Base-by-base conservation (phyloP, 2,113 vertebrate genomes). In the Pleuronectes platessa region DNA sequence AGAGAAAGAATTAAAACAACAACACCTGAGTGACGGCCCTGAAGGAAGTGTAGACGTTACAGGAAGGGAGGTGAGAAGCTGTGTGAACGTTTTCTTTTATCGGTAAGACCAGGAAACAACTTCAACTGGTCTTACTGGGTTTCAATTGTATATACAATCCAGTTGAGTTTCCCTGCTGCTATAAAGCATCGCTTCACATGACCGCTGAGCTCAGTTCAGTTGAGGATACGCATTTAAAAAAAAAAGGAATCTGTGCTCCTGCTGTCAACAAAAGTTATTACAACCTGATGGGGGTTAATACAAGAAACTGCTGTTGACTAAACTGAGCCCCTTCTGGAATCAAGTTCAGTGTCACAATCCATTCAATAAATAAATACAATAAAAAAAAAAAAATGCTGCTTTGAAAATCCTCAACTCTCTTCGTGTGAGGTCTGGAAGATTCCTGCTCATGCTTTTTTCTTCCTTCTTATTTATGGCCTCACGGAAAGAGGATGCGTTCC, bases 341-440 rank as follows among this genome's bases (percentile, higher is more conserved):
- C 23, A 26, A 55, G 55, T 68, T 74, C 26, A 65, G 47, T 15
- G 70, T 76, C 10, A 55, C 47, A 58, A 62, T 37, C 4, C 15
- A 9, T 45, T 60, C 10, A 62, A 45, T 49, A 31, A 47, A 2
- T 18, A 71, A 69, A 47, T 56, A 27, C 26, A 27, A 27, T 27
- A 27, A 27, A 27, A 27, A 27, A 27, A 27, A 53, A 11, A 15
- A 51, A 42, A 54, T 5, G 58, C 47, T 15, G 10, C 60, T 7
- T 18, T 68, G 23, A 24, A 61, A 71, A 66, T 51, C 20, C 20
- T 15, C 6, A 26, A 56, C 35, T 23, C 14, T n/a, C 40, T 20
- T 42, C 47, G 24, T 68, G 77, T 85, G 88, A 42, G 69, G 80
- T 79, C 74, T 35, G 5, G 9, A 20, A 61, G 61, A 77, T 83